phyloP scores from a whole-genome alignment of 1,140 invertebrate genomes.

The Drosophila seguyi region DNA sequence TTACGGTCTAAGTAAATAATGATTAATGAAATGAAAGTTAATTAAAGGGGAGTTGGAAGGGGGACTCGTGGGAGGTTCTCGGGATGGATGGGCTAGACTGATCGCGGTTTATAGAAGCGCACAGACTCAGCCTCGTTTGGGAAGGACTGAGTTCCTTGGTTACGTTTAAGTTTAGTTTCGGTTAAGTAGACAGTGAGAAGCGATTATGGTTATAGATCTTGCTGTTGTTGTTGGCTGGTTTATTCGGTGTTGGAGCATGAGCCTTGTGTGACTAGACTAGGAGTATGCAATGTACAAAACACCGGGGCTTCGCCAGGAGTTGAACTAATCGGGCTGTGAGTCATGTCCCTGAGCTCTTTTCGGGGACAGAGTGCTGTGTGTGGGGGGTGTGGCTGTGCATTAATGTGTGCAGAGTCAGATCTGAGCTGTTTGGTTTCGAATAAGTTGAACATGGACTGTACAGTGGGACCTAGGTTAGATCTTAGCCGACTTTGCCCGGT shows the following conservation, averaged over 20 bases:
- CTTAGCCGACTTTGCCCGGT: slow-evolving; percentile 51
- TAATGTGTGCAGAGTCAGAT: slow-evolving; percentile 42
- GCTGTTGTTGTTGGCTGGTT: slow-evolving; percentile 56
- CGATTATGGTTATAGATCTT: slow-evolving; percentile 50
- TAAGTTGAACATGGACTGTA: slow-evolving; percentile 7
- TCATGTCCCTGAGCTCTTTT: slow-evolving; percentile 4
- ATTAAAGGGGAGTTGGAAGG: slow-evolving; percentile 48
- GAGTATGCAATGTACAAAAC: slow-evolving; percentile 51
- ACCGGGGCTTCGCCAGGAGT: slow-evolving; percentile 25
- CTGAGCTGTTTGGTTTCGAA: slow-evolving; percentile 65
- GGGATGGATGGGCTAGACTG: slow-evolving; percentile 36
- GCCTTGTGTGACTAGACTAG: slow-evolving; percentile 48
- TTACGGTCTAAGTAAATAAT: slow-evolving; percentile 66
- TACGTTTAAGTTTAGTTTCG: slow-evolving; percentile 39
- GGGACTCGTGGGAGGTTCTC: slow-evolving; percentile 9
- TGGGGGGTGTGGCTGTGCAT: slow-evolving; percentile 30
- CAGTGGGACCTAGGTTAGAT: slow-evolving; percentile 53
- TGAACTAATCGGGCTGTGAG: slow-evolving; percentile 55
- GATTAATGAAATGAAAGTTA: slow-evolving; percentile 64
- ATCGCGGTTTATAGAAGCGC: slow-evolving; percentile 57
- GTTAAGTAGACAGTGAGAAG: slow-evolving; percentile 73
- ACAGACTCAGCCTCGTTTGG: slow-evolving; percentile 46
- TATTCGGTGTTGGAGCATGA: slow-evolving; percentile 81
- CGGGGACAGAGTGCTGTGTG: slow-evolving; percentile 34
- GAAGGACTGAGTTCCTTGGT: slow-evolving; percentile 48